Evolutionary conservation across 2,113 vertebrate species (phyloP).

Genomic region (Daboia siamensis): DNA sequence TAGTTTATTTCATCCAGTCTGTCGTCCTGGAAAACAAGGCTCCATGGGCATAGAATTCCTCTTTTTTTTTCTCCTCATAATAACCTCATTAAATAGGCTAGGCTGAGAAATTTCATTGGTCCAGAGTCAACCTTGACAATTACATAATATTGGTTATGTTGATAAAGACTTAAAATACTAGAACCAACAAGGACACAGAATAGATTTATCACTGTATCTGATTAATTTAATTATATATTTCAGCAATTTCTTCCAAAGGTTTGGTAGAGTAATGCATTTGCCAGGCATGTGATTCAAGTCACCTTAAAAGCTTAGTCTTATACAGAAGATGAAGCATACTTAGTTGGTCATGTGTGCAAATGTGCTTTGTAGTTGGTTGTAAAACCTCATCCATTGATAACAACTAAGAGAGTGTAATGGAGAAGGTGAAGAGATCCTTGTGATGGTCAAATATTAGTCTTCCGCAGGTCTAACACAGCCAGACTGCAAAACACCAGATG

Average conservation of each 20-base stretch:
- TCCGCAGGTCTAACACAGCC: not conserved
- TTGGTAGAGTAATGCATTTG: not conserved
- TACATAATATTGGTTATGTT: not conserved
- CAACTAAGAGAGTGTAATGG: not conserved
- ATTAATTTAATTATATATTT: not conserved
- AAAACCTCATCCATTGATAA: not conserved
- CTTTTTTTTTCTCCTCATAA: not conserved
- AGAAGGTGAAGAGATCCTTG: not conserved
- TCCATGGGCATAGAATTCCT: not conserved
- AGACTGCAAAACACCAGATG: not conserved
- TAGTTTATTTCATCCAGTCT: not conserved
- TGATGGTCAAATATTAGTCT: not conserved
- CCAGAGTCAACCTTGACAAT: not conserved
- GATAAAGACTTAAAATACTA: not conserved
- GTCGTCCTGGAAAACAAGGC: not conserved
- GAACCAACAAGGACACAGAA: not conserved
- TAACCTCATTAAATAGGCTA: not conserved
- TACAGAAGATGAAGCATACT: not conserved
- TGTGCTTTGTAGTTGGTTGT: not conserved
- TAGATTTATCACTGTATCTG: not conserved
- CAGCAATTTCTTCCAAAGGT: not conserved
- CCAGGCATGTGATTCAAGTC: not conserved
- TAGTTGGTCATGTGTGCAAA: not conserved
- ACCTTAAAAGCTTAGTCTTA: not conserved
- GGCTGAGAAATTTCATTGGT: not conserved